These are phyloP conservation scores for Muscicapa adusta DNA, from an alignment of 2,113 vertebrate species.

Conservation along the genomic window DNA sequence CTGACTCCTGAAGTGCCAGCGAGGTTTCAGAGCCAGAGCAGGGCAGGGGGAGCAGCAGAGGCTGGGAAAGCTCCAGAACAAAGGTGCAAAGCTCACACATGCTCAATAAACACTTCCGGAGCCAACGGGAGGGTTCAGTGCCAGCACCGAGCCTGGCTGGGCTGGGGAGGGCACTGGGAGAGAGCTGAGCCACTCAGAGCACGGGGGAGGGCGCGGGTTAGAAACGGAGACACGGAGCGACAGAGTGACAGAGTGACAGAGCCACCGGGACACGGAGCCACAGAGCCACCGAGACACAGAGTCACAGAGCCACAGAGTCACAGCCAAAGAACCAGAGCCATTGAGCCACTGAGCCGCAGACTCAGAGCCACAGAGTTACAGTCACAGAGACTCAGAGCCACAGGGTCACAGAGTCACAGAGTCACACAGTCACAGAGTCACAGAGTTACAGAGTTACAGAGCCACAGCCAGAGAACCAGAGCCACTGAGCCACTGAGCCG, in stretches of 20 bases:
- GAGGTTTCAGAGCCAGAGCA: rapidly evolving
- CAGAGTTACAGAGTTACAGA: too few species aligned
- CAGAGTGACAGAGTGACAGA: too few species aligned
- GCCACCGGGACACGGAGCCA: rapidly evolving
- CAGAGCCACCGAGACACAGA: too few species aligned
- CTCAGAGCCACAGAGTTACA: too few species aligned
- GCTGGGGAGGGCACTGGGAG: neutral
- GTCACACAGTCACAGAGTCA: too few species aligned
- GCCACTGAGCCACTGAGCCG: too few species aligned
- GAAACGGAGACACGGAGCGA: neutral
- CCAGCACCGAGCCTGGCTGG: neutral
- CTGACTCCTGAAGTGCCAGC: rapidly evolving
- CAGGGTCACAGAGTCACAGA: too few species aligned
- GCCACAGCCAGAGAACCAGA: too few species aligned
- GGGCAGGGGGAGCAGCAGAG: neutral
- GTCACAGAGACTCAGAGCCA: neutral
- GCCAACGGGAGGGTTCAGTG: neutral
- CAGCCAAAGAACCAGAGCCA: too few species aligned
- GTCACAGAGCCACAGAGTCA: neutral
- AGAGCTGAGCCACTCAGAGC: slow-evolving; percentile 1
- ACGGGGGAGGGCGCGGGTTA: neutral
- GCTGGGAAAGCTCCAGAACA: slow-evolving; percentile 42
- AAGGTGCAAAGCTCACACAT: neutral
- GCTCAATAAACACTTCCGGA: slow-evolving; percentile 47
- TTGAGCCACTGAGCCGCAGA: too few species aligned